Evolutionary conservation across 2,797 vertebrate species (phyloP), one percentile per base, ranked within the genome.

Genomic region (Prionace glauca): DNA sequence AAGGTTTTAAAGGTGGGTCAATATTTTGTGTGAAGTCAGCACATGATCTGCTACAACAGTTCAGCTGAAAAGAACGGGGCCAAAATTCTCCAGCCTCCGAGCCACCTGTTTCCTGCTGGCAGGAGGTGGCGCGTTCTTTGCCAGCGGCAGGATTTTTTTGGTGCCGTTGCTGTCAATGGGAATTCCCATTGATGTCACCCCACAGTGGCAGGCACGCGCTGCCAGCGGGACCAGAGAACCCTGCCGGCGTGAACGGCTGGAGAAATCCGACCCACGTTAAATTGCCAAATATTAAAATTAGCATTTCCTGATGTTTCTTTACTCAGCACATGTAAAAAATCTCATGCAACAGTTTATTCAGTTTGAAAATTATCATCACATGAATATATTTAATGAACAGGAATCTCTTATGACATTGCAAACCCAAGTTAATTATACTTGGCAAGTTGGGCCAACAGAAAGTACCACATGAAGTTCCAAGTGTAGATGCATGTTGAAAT

Each of bases 401-500:
- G 72, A 22, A 12, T 77, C 41, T 45, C 77, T 77, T 74, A 56
- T 29, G 71, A 29, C 71, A 50, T n/a, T 95, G 93, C 56, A 74
- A 74, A 26, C 71, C 8, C 32, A 45, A 32, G 71, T 74, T 77
- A 91, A 50, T 77, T 77, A 95, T 32, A 60, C 16, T 45, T 77
- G 32, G 41, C 93, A 60, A 60, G 45, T 77, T 95, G 26, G 26
- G 26, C 24, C 93, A 56, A 77, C 71, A 56, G 50, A 95, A 71
- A 74, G 7, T 32, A 91, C 65, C 20, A 62, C 71, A 72, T 94
- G 18, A 74, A n/a, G 16, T 60, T 41, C 45, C 16, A 3, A 77
- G 32, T 20, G 71, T 41, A 95, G 29, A 60, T 56, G 50, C 93
- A 74, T 60, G 45, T 77, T 95, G 93, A 95, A 77, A 50, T 95